These are phyloP conservation scores for Andricus curvator DNA, from an alignment of 2,888 invertebrate genomes.

Conservation along the genomic window DNA sequence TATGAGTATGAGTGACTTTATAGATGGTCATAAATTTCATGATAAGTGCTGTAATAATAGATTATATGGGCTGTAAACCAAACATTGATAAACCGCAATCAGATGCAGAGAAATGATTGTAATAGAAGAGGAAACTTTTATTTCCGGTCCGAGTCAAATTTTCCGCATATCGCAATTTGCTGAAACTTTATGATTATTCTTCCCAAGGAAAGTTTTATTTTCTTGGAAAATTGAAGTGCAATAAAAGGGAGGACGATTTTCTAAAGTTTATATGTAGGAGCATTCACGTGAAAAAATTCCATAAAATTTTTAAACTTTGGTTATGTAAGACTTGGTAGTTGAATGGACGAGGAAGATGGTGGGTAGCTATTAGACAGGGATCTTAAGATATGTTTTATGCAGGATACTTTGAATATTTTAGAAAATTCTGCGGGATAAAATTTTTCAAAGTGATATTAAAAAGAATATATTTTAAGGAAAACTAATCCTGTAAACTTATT, in stretches of 20 bases:
- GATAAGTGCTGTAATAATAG: background rate
- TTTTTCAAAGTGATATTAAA: no score
- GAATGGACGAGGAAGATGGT: background rate
- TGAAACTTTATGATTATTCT: conserved; percentile 23
- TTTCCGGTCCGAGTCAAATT: conserved; percentile 2
- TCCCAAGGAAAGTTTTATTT: conserved; percentile 7
- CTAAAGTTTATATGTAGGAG: conserved; percentile 1
- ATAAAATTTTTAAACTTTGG: conserved; percentile 6
- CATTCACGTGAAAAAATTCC: background rate
- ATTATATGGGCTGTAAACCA: background rate
- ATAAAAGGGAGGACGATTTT: background rate
- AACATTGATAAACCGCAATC: background rate
- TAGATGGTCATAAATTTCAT: background rate
- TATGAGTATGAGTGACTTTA: background rate
- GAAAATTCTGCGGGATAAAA: no score
- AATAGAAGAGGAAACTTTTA: background rate
- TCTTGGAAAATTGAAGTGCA: conserved; percentile 7
- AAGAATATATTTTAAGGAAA: no score
- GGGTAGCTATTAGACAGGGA: background rate
- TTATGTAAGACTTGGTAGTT: background rate
- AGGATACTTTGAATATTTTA: no score
- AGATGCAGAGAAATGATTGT: background rate
- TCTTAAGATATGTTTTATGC: background rate
- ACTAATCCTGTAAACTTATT: no score
- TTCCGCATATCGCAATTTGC: background rate